A percentile compares a stretch with the other conserved stretches of the same genome.
phyloP scores from a whole-genome alignment of 2,888 invertebrate genomes.

The Cistogaster globosa region DNA sequence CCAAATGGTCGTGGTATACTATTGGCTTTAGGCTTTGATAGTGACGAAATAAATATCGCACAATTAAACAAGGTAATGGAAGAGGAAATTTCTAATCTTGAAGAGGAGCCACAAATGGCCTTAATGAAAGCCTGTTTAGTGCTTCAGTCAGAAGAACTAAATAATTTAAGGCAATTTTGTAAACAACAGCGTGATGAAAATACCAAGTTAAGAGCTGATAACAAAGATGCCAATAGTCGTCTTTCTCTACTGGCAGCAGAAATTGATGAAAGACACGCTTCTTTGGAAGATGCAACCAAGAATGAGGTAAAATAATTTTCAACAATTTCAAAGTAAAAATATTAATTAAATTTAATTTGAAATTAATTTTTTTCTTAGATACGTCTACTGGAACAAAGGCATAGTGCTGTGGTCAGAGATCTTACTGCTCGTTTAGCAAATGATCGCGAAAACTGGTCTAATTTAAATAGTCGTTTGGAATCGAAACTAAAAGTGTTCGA shows the following conservation, averaged over 20 bases:
- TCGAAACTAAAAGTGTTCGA: slow-evolving; percentile 86
- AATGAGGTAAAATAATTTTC: slow-evolving; percentile 74
- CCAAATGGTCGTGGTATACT: slow-evolving; percentile 86
- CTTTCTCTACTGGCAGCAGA: slow-evolving; percentile 93
- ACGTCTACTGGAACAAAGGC: slow-evolving; percentile 89
- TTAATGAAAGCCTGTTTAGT: slow-evolving; percentile 85
- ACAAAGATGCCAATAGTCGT: slow-evolving; percentile 91
- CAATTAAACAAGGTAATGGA: slow-evolving; percentile 88
- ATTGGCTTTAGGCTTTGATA: slow-evolving; percentile 87
- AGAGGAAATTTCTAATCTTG: slow-evolving; percentile 85
- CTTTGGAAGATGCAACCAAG: slow-evolving; percentile 90
- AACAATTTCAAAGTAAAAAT: too few species aligned
- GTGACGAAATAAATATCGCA: slow-evolving; percentile 85
- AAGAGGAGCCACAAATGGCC: slow-evolving; percentile 80
- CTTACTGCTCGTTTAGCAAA: slow-evolving; percentile 87
- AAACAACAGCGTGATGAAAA: slow-evolving; percentile 90
- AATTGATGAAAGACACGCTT: slow-evolving; percentile 94
- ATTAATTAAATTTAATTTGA: too few species aligned
- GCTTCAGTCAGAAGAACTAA: slow-evolving; percentile 87
- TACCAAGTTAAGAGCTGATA: slow-evolving; percentile 90
- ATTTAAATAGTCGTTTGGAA: slow-evolving; percentile 86
- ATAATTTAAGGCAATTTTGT: slow-evolving; percentile 85
- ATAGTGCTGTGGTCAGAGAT: slow-evolving; percentile 89
- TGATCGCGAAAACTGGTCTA: slow-evolving; percentile 89
- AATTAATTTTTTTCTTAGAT: slow-evolving; percentile 82